phyloP scores from a whole-genome alignment of 2,797 vertebrate species.

The Halcyon badia region DNA sequence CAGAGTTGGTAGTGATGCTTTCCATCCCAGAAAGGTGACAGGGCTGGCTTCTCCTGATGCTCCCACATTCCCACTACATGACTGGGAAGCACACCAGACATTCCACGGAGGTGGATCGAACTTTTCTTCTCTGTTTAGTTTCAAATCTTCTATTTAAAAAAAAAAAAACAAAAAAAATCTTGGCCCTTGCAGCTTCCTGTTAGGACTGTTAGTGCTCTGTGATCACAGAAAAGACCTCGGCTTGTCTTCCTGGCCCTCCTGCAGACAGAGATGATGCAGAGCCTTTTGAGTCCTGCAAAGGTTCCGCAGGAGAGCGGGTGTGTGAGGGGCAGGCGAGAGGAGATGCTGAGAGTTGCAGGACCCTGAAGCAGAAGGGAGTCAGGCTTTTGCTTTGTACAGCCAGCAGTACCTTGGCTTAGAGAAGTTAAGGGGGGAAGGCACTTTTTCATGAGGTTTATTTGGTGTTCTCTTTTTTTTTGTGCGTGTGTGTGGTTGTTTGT shows the following conservation, averaged over 20 bases:
- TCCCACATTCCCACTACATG: not conserved
- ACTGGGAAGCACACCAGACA: not conserved
- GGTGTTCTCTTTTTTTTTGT: too few relatives aligned
- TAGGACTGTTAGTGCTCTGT: not conserved
- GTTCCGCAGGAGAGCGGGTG: rapidly evolving
- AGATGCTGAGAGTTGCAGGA: rapidly evolving
- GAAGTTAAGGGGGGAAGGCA: not conserved
- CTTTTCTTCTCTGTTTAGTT: not conserved
- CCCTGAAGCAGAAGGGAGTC: not conserved
- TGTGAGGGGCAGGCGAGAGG: not conserved
- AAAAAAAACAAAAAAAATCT: not conserved
- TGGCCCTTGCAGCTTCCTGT: not conserved
- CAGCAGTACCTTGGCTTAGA: not conserved
- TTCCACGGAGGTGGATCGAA: not conserved
- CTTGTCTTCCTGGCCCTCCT: not conserved
- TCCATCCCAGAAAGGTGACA: not conserved
- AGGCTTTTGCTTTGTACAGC: not conserved
- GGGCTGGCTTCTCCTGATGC: not conserved
- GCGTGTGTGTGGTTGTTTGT: too few relatives aligned
- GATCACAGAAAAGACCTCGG: not conserved
- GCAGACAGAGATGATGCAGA: not conserved
- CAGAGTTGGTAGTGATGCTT: not conserved
- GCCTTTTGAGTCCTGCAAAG: not conserved
- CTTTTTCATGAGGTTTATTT: not conserved
- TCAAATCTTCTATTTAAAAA: not conserved